Percentiles rank a stretch among this genome's conserved stretches.
phyloP scores from a whole-genome alignment of 2,113 vertebrate genomes.

The Aldabrachelys gigantea region DNA sequence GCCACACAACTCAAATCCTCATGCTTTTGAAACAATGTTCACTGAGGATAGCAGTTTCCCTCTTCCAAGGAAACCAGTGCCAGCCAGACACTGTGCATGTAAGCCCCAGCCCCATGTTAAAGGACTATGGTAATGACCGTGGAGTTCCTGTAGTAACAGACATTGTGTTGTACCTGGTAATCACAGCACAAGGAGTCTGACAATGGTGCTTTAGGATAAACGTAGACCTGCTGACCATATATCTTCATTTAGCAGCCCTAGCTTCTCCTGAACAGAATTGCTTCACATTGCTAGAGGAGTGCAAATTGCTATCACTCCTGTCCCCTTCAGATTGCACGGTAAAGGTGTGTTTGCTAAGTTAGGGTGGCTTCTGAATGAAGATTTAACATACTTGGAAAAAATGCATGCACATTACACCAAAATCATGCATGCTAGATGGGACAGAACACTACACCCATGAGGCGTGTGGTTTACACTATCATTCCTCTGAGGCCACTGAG shows the following conservation, averaged over 20 bases:
- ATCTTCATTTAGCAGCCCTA: background rate
- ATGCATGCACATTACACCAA: background rate
- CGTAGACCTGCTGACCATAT: background rate
- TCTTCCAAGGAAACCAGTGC: background rate
- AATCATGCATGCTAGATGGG: no score
- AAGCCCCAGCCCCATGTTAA: background rate
- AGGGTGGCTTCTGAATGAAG: background rate
- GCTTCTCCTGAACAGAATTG: background rate
- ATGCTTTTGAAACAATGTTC: background rate
- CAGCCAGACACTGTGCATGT: background rate
- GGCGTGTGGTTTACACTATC: no score
- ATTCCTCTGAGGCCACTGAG: no score
- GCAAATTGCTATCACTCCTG: background rate
- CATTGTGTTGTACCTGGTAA: background rate
- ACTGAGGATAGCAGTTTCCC: background rate
- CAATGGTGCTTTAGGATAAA: background rate
- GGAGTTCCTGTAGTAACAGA: background rate
- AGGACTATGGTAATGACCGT: background rate
- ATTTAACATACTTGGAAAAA: background rate
- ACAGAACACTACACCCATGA: no score
- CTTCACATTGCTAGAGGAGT: background rate
- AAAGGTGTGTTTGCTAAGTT: background rate
- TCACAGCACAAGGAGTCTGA: background rate
- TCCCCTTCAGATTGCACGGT: background rate
- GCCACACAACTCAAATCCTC: background rate